phyloP scores from a whole-genome alignment of 2,888 invertebrate genomes.

The Sipunculus nudus region DNA sequence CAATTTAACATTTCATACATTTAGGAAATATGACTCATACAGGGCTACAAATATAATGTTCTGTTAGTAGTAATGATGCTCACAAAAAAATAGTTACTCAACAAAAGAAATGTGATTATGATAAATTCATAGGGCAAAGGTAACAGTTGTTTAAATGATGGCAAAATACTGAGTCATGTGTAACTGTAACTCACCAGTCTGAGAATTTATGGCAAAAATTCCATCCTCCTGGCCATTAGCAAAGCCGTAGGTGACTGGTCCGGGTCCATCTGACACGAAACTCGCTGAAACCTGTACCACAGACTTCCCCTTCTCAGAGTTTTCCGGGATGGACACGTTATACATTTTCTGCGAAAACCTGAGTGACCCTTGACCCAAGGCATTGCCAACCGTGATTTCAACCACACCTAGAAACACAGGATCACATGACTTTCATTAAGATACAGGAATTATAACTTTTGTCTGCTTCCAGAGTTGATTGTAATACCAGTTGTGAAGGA shows the following conservation, averaged over 20 bases:
- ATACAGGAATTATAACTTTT: too few relatives aligned
- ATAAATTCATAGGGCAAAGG: too few relatives aligned
- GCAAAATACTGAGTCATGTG: too few relatives aligned
- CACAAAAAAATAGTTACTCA: too few relatives aligned
- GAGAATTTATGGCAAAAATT: slow-evolving; percentile 29
- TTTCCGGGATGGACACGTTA: slow-evolving; percentile 76
- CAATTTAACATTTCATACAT: too few relatives aligned
- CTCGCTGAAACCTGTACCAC: slow-evolving; percentile 76
- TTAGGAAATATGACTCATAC: too few relatives aligned
- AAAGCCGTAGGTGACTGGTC: slow-evolving; percentile 48
- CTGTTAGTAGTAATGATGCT: too few relatives aligned
- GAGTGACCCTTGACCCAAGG: slow-evolving; percentile 70
- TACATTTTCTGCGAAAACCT: slow-evolving; percentile 82
- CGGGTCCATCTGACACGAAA: slow-evolving; percentile 14
- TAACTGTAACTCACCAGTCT: slow-evolving; percentile 22
- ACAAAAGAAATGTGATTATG: too few relatives aligned
- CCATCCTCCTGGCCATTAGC: slow-evolving; percentile 48
- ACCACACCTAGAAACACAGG: slow-evolving; percentile 73
- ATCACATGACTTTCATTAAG: too few relatives aligned
- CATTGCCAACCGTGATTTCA: slow-evolving; percentile 85
- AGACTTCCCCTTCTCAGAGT: slow-evolving; percentile 83
- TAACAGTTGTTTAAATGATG: neutral
- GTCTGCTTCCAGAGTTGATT: too few relatives aligned
- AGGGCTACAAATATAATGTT: too few relatives aligned
- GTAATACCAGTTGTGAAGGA: too few relatives aligned